phyloP scores from a whole-genome alignment of 2,113 vertebrate genomes.

The Cephalopholis sonnerati region DNA sequence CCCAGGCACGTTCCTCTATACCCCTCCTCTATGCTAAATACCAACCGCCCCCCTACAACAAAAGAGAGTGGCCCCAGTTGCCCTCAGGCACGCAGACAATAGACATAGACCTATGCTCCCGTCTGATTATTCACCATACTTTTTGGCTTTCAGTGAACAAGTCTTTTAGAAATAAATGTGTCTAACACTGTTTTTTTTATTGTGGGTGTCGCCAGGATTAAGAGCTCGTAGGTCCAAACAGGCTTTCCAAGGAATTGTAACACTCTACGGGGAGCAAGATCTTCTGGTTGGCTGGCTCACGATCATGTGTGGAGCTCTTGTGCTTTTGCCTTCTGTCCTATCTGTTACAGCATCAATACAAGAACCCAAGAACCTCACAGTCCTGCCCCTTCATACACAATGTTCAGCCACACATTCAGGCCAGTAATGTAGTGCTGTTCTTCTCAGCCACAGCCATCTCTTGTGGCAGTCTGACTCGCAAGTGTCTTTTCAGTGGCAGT shows the following conservation, averaged over 20 bases:
- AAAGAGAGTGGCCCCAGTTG: constrained; percentile 56
- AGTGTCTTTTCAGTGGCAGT: constrained; percentile 30
- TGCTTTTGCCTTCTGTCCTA: constrained; percentile 68
- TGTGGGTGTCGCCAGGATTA: constrained; percentile 52
- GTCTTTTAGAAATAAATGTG: constrained; percentile 33
- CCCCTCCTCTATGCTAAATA: constrained; percentile 37
- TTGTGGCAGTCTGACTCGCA: constrained; percentile 11
- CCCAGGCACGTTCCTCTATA: constrained; percentile 45
- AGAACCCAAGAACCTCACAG: not conserved
- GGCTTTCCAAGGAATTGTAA: constrained; percentile 59
- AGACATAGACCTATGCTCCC: constrained; percentile 9
- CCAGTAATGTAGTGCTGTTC: constrained; percentile 2
- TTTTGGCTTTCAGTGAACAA: constrained; percentile 35
- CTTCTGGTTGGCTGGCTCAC: constrained; percentile 58
- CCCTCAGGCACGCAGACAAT: constrained; percentile 48
- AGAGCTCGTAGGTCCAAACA: constrained; percentile 53
- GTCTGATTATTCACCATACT: constrained; percentile 37
- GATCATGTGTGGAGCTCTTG: constrained; percentile 61
- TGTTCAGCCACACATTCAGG: constrained; percentile 5
- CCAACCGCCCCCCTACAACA: constrained; percentile 52
- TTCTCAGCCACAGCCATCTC: constrained; percentile 16
- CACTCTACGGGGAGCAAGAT: constrained; percentile 54
- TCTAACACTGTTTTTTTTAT: constrained; percentile 26
- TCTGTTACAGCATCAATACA: constrained; percentile 49
- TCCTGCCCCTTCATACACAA: not conserved